Conservation (phyloP, 2,113 vertebrate species). For the Calyptomena viridis region DNA sequence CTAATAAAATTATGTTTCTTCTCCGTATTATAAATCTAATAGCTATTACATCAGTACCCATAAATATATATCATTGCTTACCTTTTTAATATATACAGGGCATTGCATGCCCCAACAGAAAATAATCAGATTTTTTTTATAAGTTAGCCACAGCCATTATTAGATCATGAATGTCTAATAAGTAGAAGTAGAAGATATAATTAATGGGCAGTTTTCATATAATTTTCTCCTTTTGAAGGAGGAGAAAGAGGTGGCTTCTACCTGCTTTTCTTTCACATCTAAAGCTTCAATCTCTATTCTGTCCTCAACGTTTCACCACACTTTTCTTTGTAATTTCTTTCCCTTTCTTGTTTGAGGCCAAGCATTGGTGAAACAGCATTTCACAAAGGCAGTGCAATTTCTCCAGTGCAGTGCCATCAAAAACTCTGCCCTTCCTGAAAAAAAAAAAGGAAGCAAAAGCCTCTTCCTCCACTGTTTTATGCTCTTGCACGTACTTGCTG, state of each 20-base stretch:
- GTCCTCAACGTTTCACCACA: neutral
- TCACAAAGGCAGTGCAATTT: neutral
- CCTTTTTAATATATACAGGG: constrained; percentile 74
- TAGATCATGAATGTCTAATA: constrained; percentile 69
- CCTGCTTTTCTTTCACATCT: neutral
- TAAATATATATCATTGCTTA: constrained; percentile 73
- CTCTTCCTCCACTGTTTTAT: neutral
- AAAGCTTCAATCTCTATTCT: neutral
- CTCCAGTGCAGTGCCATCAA: neutral
- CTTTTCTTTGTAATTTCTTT: neutral
- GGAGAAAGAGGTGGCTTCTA: neutral
- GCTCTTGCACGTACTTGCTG: neutral
- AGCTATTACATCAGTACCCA: constrained; percentile 77
- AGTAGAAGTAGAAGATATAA: constrained; percentile 42
- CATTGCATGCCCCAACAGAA: constrained; percentile 59
- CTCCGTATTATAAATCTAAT: constrained; percentile 73
- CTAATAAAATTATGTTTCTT: constrained; percentile 76
- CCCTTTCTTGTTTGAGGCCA: neutral
- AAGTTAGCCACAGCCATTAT: constrained; percentile 67
- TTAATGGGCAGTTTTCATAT: constrained; percentile 51
- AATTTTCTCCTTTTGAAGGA: constrained; percentile 4
- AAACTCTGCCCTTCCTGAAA: neutral
- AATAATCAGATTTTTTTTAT: constrained; percentile 71
- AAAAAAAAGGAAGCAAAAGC: neutral
- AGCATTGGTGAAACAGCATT: neutral